A percentile compares a stretch with the other conserved stretches of the same genome.
These are phyloP conservation scores for Thryonomys swinderianus DNA, from an alignment of 2,113 vertebrate genomes.

Conservation along the genomic window DNA sequence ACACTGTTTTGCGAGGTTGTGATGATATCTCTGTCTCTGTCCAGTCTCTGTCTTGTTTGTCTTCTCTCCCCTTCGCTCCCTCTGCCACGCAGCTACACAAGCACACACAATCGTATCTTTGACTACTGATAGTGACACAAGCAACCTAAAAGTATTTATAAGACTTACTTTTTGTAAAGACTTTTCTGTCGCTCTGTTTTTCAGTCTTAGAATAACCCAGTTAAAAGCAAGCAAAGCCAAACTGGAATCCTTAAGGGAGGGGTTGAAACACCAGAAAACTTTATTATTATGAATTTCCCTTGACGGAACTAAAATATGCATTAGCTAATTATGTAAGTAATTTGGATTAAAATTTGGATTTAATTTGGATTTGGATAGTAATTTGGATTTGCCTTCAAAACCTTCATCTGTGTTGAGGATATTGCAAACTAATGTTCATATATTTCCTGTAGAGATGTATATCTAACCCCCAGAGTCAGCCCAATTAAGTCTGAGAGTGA, in stretches of 20 bases:
- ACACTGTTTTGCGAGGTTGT: background rate
- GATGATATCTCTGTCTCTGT: background rate
- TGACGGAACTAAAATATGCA: background rate
- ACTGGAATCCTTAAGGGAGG: background rate
- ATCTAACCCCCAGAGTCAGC: constrained; percentile 65
- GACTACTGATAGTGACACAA: background rate
- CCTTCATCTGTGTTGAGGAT: background rate
- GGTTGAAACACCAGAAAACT: background rate
- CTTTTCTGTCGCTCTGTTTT: background rate
- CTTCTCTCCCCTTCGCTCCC: too few species aligned
- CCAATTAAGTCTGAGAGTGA: constrained; percentile 75
- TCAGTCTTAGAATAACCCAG: background rate
- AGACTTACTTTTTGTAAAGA: background rate
- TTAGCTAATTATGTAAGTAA: constrained; percentile 34
- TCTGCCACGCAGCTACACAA: background rate
- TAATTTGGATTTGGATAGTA: too few species aligned
- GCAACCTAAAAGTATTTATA: background rate
- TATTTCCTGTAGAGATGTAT: constrained; percentile 67
- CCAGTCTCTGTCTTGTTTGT: background rate
- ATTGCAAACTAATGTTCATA: constrained; percentile 64
- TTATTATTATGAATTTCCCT: background rate
- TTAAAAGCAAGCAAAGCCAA: constrained; percentile 8
- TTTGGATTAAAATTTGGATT: constrained; percentile 36
- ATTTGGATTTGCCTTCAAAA: constrained; percentile 59
- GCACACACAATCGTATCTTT: background rate